These are phyloP conservation scores for Tenthredo scrophulariae DNA, from an alignment of 2,888 invertebrate genomes.

Conservation along the genomic window DNA sequence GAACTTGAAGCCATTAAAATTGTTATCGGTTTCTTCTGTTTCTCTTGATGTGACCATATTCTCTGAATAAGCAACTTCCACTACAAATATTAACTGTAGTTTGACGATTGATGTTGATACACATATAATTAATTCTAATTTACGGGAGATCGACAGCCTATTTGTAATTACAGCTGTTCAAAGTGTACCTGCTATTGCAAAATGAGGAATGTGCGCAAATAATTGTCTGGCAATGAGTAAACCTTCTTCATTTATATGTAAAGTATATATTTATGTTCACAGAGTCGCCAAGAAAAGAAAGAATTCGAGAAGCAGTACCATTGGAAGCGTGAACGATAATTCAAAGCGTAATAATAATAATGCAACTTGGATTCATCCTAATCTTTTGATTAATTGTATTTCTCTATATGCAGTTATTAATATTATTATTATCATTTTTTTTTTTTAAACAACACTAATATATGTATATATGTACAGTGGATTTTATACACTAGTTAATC, in stretches of 20 bases:
- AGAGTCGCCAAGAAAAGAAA: constrained; percentile 75
- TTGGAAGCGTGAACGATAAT: constrained; percentile 77
- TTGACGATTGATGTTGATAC: not conserved
- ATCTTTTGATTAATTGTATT: not conserved
- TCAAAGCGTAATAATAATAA: not conserved
- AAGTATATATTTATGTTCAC: constrained; percentile 49
- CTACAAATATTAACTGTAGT: not conserved
- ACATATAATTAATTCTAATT: not conserved
- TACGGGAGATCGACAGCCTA: not conserved
- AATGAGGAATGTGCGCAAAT: not conserved
- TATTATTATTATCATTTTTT: not conserved
- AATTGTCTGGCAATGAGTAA: not conserved
- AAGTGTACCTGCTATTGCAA: not conserved
- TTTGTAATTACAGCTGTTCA: not conserved
- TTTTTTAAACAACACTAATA: not conserved
- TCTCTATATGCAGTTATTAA: not conserved
- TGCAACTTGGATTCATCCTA: not conserved
- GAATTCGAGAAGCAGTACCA: constrained; percentile 76
- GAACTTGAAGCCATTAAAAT: not conserved
- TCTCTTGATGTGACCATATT: not conserved
- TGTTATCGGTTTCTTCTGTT: not conserved
- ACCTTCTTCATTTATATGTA: not conserved
- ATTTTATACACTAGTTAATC: constrained; percentile 38
- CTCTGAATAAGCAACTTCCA: not conserved
- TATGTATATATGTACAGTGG: constrained; percentile 52